Base-by-base conservation (phyloP, 2,113 vertebrate genomes). In the Salvelinus fontinalis region DNA sequence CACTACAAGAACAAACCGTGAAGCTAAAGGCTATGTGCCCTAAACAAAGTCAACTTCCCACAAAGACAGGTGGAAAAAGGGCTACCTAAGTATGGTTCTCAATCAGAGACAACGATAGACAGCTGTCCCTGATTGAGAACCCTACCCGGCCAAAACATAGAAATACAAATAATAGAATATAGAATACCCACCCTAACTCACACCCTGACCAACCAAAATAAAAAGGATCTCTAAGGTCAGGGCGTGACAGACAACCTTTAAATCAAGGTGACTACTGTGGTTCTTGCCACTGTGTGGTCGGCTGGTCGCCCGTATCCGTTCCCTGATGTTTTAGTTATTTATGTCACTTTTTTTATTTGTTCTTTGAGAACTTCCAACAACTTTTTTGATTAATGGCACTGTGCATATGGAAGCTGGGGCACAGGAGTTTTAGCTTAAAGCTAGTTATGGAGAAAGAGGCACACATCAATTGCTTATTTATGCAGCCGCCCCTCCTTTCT, bases 221-320 rank as follows among this genome's bases (percentile, higher is more conserved):
- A 26, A 26, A 1, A 26, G 26, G 26, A 26, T 26, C 26, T 26
- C 26, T 26, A 26, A 26, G 26, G 26, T 26, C 26, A 26, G 26
- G 26, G 26, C 26, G 26, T 26, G 26, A 26, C 26, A 26, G 26
- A 26, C 26, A 26, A 22, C 26, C 11, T 16, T 29, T 59, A 68
- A 78, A 79, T 84, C 83, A 92, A 91, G 89, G 90, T 93, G 90
- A 92, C 90, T 89, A 69, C 66, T 78, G 11, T 51, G 49, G 77
- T 86, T 80, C 72, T 39, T 44, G 3, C 20, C 18, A 68, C 39
- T 49, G 39, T 70, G 67, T 48, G n/a, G 68, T n/a, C n/a, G 18
- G 27, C 14, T 29, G 18, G 71, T 49, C 4, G 59, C 18, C 71
- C 75, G 57, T 73, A 9, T 69, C 24, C 39, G 22, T 73, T 80